Base-by-base conservation (phyloP, 1,140 invertebrate species). In the Drosophila guanche region DNA sequence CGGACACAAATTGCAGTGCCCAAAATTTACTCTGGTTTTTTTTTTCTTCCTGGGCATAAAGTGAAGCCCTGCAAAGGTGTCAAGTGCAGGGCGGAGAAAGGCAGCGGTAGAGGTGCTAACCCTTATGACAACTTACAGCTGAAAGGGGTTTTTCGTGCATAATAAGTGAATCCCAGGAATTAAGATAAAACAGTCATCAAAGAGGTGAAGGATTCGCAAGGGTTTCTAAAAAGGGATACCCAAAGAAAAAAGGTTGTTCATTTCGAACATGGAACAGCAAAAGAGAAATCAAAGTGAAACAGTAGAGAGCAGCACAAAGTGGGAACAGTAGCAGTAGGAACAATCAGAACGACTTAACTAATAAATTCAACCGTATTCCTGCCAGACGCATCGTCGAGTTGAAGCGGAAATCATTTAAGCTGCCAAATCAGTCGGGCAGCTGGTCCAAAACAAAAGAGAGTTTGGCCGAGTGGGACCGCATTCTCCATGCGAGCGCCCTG, bases 381-480 rank as follows among this genome's bases (percentile, higher is more conserved):
- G 1, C 10, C 76, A 71, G 69, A 89, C 76, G 78, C 61, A 79
- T 33, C 51, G 56, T 79, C 55, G 54, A 71, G 56, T 59, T 55
- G 75, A 68, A 72, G 75, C 77, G 86, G 86, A 89, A 89, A 89
- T 90, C 85, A 89, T 89, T 90, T 89, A 89, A 89, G 77, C 81
- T 79, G 80, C 77, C 80, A 89, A 90, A 89, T 76, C 76, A 89
- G 78, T 70, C 78, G 63, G 69, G 45, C 83, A 86, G 83, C 73
- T 74, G 70, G 69, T 74, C 70, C 59, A 65, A 65, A 68, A 74
- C 70, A 73, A 73, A 73, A 41, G 71, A 55, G 16, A 42, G 40
- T 54, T 54, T 27, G 22, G 14, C 27, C 56, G 10, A 46, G 40
- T 55, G 62, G 65, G 67, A 42, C n/a, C 25, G 3, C 41, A 25